A percentile compares a stretch with the other conserved stretches of the same genome.
Conservation (phyloP, 2,113 vertebrate genomes). For the Oreotrochilus melanogaster region DNA sequence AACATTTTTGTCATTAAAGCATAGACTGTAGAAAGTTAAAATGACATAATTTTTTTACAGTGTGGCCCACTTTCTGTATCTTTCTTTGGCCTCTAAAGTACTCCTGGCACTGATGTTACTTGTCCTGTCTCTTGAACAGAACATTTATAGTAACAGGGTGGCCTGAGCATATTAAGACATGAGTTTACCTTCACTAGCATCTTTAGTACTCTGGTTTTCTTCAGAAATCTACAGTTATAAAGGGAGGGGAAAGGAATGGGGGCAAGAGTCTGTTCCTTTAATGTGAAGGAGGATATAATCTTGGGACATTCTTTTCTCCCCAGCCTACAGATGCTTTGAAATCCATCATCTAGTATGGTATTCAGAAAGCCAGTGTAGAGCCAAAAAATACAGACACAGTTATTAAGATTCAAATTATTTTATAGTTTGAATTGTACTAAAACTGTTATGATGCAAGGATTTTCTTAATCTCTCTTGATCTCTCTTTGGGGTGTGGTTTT, state of each 20-base stretch:
- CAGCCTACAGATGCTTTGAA: not conserved
- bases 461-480: not conserved
- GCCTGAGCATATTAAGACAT: not conserved
- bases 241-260: not conserved
- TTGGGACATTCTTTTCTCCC: not conserved
- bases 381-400: not conserved
- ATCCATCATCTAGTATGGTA: not conserved
- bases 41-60: not conserved
- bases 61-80: fast-evolving
- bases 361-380: not conserved
- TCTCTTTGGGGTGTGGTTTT: not conserved
- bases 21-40: not conserved
- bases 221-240: not conserved
- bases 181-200: not conserved
- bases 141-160: not conserved
- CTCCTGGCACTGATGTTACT: not conserved
- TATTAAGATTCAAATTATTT: not conserved
- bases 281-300: not conserved
- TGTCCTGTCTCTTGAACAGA: not conserved
- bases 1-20: not conserved
- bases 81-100: not conserved
- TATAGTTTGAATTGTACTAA: not conserved
- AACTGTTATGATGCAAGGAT: not conserved
- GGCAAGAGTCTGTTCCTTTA: not conserved
- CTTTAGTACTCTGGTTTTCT: not conserved